Evolutionary conservation across 2,113 vertebrate genomes (phyloP), one percentile per base, ranked within the genome.

Genomic region (Craseonycteris thonglongyai): DNA sequence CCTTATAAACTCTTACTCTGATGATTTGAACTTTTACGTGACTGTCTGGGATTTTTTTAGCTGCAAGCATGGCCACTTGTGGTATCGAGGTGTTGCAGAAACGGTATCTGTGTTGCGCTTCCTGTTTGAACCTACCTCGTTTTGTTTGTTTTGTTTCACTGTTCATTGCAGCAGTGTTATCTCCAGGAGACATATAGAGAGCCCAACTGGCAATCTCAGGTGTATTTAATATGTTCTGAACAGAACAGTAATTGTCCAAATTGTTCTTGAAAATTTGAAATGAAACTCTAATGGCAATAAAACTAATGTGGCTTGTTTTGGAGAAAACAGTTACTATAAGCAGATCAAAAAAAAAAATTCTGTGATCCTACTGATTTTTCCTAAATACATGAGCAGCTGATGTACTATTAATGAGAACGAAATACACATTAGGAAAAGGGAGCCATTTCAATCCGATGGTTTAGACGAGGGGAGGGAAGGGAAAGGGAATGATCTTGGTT

Each of bases 71-170:
- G 98, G 98, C 98, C 95, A 96, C 98, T 98, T 98, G 97, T 98
- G 98, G 98, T 98, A 98, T 98, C 98, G 91, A 98, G 98, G 98
- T 98, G 97, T 98, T 98, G 98, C 98, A 97, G 98, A 98, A 97
- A 61, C 82, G 79, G 91, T 98, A 98, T 98, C 98, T 98, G 98
- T 98, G 98, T 98, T 98, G 98, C 98, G 97, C 98, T 98, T 98
- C 97, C 98, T 98, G 98, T 98, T 98, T 98, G 98, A 98, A 99
- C 98, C 99, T 99, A 99, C 99, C 99, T 99, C 99, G 98, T 99
- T 99, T 98, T 1, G 94, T 98, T 98, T 96, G 96, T 88, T 96
- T 97, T 40, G 89, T 98, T 99, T 97, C 95, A 97, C 97, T 98
- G 98, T 98, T 96, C 72, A 98, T 98, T 96, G 96, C 98, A 98